Evolutionary conservation across 2,888 invertebrate species (phyloP).

Genomic region (Drosophila flavopinicola): DNA sequence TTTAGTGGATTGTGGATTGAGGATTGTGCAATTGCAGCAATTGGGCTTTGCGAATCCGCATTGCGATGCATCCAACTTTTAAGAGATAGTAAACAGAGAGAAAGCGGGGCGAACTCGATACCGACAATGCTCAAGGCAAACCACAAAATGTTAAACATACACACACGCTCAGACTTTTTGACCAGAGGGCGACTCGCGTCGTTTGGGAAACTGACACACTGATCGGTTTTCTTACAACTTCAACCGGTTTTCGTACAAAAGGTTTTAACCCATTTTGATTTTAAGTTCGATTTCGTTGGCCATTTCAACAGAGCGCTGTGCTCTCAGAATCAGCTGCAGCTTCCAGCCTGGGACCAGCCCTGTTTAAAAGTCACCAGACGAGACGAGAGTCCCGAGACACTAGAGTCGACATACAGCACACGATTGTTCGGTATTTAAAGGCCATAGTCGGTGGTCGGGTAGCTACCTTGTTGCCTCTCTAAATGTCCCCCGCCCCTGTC

Average conservation of each 20-base stretch:
- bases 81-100: constrained; percentile 20
- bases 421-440: constrained; percentile 58
- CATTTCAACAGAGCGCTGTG: constrained; percentile 46
- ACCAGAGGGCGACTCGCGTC: constrained; percentile 41
- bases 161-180: constrained; percentile 13
- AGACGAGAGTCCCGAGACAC: constrained; percentile 2
- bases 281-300: constrained; percentile 49
- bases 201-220: constrained; percentile 54
- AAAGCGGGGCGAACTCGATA: constrained; percentile 9
- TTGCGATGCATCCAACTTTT: constrained; percentile 60
- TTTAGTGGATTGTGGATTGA: constrained; percentile 35
- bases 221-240: constrained; percentile 37
- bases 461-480: constrained; percentile 8
- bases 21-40: constrained; percentile 64
- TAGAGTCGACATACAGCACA: constrained; percentile 27
- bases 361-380: constrained; percentile 20
- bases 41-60: constrained; percentile 80
- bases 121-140: constrained; percentile 73
- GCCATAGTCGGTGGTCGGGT: constrained; percentile 24
- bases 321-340: constrained; percentile 17
- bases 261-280: constrained; percentile 78
- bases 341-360: constrained; percentile 6
- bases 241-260: constrained; percentile 73
- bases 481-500: neutral
- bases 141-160: constrained; percentile 48